Evolutionary conservation across 2,888 invertebrate species (phyloP).

Genomic region (Noctua janthina): DNA sequence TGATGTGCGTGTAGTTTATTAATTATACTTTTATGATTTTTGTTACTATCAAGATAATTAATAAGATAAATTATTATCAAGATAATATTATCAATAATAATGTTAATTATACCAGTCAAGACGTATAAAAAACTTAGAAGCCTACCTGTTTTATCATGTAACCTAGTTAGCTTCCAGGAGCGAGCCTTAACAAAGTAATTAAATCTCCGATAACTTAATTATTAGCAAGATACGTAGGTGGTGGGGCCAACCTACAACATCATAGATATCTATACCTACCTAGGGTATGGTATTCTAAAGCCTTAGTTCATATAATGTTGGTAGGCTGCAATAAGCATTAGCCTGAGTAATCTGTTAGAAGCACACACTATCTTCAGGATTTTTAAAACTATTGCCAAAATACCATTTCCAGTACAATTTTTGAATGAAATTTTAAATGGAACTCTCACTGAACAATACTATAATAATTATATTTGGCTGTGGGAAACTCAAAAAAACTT

Average conservation of each 20-base stretch:
- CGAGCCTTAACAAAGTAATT: constrained; percentile 33
- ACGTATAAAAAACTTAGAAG: not conserved
- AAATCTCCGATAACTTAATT: constrained; percentile 37
- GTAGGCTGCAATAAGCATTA: not conserved
- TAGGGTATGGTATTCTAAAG: not conserved
- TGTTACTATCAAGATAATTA: too few species aligned
- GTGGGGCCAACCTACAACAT: not conserved
- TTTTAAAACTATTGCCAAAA: not conserved
- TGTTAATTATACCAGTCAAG: not conserved
- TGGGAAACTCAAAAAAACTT: not conserved
- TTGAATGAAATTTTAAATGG: not conserved
- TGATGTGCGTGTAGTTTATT: too few species aligned
- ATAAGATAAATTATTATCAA: too few species aligned
- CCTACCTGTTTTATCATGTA: constrained; percentile 2
- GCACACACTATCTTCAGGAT: not conserved
- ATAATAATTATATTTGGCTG: not conserved
- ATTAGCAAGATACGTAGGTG: constrained; percentile 15
- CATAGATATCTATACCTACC: not conserved
- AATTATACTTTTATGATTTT: too few species aligned
- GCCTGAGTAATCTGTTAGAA: not conserved
- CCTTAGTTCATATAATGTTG: not conserved
- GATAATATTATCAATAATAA: not conserved
- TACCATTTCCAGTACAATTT: not conserved
- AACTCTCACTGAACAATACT: not conserved
- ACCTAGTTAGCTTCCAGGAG: constrained; percentile 26